Base-by-base conservation (phyloP, 2,888 invertebrate species). In the Aphelenchoides bicaudatus region DNA sequence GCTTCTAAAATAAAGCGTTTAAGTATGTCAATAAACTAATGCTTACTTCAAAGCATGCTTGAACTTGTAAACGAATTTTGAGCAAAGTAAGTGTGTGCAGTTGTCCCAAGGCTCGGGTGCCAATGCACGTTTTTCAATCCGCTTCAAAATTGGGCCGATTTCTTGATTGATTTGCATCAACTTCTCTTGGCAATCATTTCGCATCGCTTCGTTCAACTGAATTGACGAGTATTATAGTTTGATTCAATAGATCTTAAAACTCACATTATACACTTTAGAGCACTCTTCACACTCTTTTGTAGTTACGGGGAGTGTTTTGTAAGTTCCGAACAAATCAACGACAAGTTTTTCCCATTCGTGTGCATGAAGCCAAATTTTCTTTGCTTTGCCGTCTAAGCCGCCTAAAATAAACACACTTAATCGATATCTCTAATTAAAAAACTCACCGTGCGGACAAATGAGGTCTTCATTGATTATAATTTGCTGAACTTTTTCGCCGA, bases 271-370 rank as follows among this genome's bases (percentile, higher is more conserved):
- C 34, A 58, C 39, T n/a, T 66, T 39, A 21, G 39, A 47, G 47
- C 67, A 66, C 5, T 52, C 28, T 13, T 28, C 28, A 23, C 67
- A 66, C 38, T 66, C 68, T 3, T 27, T 28, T 4, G 37, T 56
- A 16, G 28, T 31, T 25, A 6, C 39, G 47, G 23, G 56, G 34
- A 0, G 63, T 39, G 34, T 43, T 23, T 52, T 27, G 25, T 34
- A 29, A 55, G 16, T 67, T 39, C 2, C 59, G 38, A 70, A 69
- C 38, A 59, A 63, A 8, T 30, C 37, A 3, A 37, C 25, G 21
- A 29, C 50, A 31, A 76, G 51, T 23, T 57, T 39, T 1, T 61
- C 50, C 74, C 75, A 76, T 47, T 76, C 76, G 23, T 69, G 66
- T 38, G 39, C 25, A 1, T 28, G 30, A 19, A 66, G 34, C 65